Evolutionary conservation across 2,888 invertebrate genomes (phyloP), one percentile per base, ranked within the genome.

Genomic region (Parnassius glacialis): DNA sequence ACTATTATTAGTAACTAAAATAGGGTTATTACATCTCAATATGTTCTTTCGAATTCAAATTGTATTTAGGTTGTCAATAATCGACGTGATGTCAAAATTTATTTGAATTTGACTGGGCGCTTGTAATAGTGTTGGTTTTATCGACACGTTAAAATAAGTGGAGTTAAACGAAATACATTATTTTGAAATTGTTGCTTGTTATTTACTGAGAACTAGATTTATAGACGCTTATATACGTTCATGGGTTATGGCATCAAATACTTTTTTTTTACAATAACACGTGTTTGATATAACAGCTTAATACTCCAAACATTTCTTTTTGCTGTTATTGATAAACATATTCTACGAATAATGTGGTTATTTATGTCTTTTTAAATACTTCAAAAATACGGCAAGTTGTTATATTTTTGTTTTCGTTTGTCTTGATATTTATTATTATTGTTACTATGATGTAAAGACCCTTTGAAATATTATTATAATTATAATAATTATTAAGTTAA

Each of bases 1-100:
- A 90, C 82, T 87, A 81, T 83, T 65, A 71, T 74, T 80, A 80
- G 74, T 73, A 71, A 73, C 74, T 74, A 71, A 73, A 77, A 76
- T 70, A 66, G 57, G 61, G 70, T 79, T 77, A 74, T 53, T 61
- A 16, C 55, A 74, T 83, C 76, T 85, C 73, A 78, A 79, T 81
- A 81, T 87, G 82, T 87, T 83, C 74, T 80, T 73, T 83, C n/a
- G 51, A 44, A 54, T 25, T 45, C 52, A 47, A 47, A 41, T 45
- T 13, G 1, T 13, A 13, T 48, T 34, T 34, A 34, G 34, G 34
- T 34, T 34, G 34, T 34, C 34, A 34, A 20, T 20, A 20, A 34
- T 48, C 12, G 5, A 48, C 13, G 48, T 48, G 48, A 12, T 16
- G 9, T 16, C 7, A n/a, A 48, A 9, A 11, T 47, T 34, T 12